Base-by-base conservation (phyloP, 2,113 vertebrate species). In the Pholis gunnellus region DNA sequence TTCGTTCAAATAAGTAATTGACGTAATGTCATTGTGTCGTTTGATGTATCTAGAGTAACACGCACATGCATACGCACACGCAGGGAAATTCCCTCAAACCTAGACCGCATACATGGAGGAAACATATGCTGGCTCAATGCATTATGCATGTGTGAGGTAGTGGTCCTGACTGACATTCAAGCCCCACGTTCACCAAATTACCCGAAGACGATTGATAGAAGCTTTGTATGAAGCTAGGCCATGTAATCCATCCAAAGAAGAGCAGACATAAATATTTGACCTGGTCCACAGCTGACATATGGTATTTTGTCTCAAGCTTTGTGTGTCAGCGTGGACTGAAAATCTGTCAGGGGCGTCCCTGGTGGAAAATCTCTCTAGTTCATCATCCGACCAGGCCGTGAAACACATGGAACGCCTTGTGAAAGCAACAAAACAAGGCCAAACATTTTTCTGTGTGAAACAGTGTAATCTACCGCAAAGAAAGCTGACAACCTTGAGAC, bases 221-320 rank as follows among this genome's bases (percentile, higher is more conserved):
- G 75, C 57, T 82, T 74, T 69, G 42, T 78, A 22, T 40, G 61
- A 63, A 75, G 85, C 48, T 10, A 65, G 78, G 75, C 64, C 65
- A 27, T 78, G 64, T 65, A 81, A 91, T 82, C 81, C 78, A 78
- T 73, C 86, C 77, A 78, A 70, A 81, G 61, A 78, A 5, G 78
- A 78, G 68, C 73, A 79, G 75, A 82, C 80, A 86, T 80, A 57
- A 87, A 90, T 90, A 88, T 87, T 88, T 87, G 4, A 86, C 88
- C 85, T 74, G 60, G 1, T 84, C 73, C 31, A 81, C 79, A 10
- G 77, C 34, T 84, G 83, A 88, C 82, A 85, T 80, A 81, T 84
- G 88, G 79, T 66, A 63, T 76, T 88, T 78, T 74, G 68, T 83
- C 72, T 81, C 13, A 0, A 71, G 66, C 52, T 75, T 63, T 72